These are phyloP conservation scores for Stictocephala bisonia DNA, from an alignment of 2,888 invertebrate genomes.

Conservation along the genomic window DNA sequence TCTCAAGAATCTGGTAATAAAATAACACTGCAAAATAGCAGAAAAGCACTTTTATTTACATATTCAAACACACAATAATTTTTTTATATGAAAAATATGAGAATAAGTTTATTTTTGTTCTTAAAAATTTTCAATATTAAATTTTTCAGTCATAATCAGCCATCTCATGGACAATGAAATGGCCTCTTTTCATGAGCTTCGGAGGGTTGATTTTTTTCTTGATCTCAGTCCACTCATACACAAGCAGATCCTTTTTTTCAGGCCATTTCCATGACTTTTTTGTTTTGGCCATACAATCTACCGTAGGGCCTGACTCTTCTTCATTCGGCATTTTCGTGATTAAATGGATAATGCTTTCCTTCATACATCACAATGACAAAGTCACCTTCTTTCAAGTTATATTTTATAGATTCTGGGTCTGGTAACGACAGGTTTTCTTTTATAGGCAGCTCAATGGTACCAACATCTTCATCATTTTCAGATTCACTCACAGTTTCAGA, in stretches of 20 bases:
- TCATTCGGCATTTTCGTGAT: slow-evolving; percentile 25
- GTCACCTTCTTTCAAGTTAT: slow-evolving; percentile 28
- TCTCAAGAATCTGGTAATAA: neutral
- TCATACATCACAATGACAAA: slow-evolving; percentile 30
- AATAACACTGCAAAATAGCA: slow-evolving; percentile 2
- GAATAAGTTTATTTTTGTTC: neutral
- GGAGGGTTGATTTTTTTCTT: slow-evolving; percentile 37
- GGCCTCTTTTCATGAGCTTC: no score
- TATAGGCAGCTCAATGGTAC: no score
- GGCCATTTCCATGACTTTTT: slow-evolving; percentile 32
- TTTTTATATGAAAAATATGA: slow-evolving; percentile 4
- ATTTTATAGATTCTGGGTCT: no score
- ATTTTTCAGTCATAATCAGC: neutral
- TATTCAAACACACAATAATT: neutral
- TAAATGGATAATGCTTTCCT: slow-evolving; percentile 20
- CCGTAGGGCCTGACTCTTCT: slow-evolving; percentile 30
- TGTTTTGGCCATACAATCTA: slow-evolving; percentile 34
- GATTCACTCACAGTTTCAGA: no score
- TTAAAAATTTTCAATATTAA: neutral
- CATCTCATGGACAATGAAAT: slow-evolving; percentile 16
- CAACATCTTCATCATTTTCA: no score
- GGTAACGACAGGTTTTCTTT: no score
- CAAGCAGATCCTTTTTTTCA: slow-evolving; percentile 27
- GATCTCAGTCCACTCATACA: slow-evolving; percentile 37
- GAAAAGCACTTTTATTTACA: slow-evolving; percentile 28